Conservation (phyloP, 2,797 vertebrate genomes). For the Parotocinclus haroldoi region DNA sequence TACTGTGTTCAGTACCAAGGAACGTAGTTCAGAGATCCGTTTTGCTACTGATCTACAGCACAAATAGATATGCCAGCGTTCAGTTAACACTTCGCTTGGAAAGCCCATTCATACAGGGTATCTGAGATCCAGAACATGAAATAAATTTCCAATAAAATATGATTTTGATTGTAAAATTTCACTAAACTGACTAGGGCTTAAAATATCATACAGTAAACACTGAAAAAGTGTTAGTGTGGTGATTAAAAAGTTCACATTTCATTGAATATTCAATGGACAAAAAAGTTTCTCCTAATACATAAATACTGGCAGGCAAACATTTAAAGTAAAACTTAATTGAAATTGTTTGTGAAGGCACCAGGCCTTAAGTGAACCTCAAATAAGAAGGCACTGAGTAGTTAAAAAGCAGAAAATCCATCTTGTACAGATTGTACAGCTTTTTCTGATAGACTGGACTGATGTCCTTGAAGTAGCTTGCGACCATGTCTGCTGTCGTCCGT, state of each 20-base stretch:
- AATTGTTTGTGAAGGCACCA: slow-evolving; percentile 17
- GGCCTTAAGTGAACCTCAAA: slow-evolving; percentile 74
- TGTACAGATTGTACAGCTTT: slow-evolving; percentile 90
- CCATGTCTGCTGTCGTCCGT: slow-evolving; percentile 76
- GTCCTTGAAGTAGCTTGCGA: slow-evolving; percentile 81
- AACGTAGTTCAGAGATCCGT: too few relatives aligned
- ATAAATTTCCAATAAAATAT: too few relatives aligned
- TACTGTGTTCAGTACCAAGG: too few relatives aligned
- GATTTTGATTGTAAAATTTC: background rate
- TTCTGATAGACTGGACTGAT: slow-evolving; percentile 89
- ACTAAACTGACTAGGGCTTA: background rate
- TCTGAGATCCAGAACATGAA: too few relatives aligned
- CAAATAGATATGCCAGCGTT: too few relatives aligned
- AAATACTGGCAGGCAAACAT: background rate
- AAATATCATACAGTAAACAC: background rate
- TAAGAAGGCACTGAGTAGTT: slow-evolving; percentile 91
- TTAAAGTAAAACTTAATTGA: background rate
- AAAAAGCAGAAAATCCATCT: slow-evolving; percentile 94
- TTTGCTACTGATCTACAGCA: too few relatives aligned
- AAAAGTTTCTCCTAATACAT: too few relatives aligned
- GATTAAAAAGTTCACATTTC: background rate
- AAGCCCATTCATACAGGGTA: too few relatives aligned
- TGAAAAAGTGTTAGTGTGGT: background rate
- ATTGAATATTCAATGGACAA: background rate
- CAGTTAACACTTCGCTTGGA: too few relatives aligned